Percentiles rank a stretch among this genome's conserved stretches.
phyloP scores from a whole-genome alignment of 2,113 vertebrate species.

The Pterocles gutturalis region DNA sequence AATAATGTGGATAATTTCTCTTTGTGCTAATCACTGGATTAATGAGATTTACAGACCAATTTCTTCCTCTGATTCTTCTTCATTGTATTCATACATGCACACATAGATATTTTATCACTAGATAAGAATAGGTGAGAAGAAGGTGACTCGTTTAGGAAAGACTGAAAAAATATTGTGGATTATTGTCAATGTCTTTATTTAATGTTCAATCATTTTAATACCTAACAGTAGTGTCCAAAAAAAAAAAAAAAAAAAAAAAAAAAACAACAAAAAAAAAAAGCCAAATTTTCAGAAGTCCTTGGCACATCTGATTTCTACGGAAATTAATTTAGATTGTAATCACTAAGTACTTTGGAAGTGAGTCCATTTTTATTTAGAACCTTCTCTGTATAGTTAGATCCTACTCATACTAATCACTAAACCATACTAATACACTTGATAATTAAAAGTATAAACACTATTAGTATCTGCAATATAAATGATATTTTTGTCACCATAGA shows the following conservation, averaged over 20 bases:
- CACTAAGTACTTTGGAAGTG: neutral
- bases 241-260: neutral
- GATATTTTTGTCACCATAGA: neutral
- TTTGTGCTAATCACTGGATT: constrained; percentile 15
- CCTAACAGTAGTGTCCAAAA: accelerated
- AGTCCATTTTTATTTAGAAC: neutral
- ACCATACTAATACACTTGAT: neutral
- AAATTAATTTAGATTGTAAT: neutral
- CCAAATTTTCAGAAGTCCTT: neutral
- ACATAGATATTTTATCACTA: neutral
- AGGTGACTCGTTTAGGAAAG: neutral
- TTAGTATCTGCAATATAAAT: neutral
- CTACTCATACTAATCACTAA: neutral
- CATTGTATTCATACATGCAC: neutral
- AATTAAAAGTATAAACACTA: neutral
- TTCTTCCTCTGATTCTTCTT: neutral
- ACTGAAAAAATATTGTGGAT: neutral
- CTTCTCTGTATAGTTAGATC: neutral
- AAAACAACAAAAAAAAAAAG: neutral
- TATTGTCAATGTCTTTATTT: neutral
- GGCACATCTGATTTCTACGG: neutral
- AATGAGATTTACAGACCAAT: constrained; percentile 31
- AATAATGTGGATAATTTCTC: constrained; percentile 31
- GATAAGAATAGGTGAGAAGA: neutral
- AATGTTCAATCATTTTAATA: neutral